Conservation (phyloP, 2,888 invertebrate genomes). For the Sinodicranocentrus sp. region DNA sequence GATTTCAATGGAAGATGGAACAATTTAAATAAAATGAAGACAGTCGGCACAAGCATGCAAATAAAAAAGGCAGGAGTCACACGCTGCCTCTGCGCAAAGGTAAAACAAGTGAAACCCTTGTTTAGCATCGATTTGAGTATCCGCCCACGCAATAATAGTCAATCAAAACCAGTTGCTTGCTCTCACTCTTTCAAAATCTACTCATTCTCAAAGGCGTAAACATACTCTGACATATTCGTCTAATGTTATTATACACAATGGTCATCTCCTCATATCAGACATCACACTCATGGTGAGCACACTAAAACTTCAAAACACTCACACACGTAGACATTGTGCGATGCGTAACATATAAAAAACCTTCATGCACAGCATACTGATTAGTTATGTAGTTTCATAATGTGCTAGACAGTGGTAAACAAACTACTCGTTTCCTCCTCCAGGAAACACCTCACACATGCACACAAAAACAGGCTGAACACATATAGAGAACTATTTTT, state of each 20-base stretch:
- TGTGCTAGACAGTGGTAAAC: not conserved
- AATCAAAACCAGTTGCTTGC: constrained; percentile 45
- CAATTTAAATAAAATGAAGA: constrained; percentile 24
- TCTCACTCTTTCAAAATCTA: constrained; percentile 9
- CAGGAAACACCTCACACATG: too few species aligned
- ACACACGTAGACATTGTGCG: not conserved
- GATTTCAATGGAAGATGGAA: not conserved
- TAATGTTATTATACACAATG: too few species aligned
- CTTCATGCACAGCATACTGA: constrained; percentile 59
- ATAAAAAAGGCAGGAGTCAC: constrained; percentile 31
- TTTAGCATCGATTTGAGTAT: constrained; percentile 49
- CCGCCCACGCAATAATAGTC: constrained; percentile 54
- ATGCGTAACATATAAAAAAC: constrained; percentile 7
- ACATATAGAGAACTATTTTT: too few species aligned
- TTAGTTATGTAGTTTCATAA: constrained; percentile 24
- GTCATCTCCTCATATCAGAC: constrained; percentile 19
- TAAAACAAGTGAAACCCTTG: constrained; percentile 23
- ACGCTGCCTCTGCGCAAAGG: constrained; percentile 7
- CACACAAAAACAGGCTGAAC: too few species aligned
- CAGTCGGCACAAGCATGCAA: constrained; percentile 37
- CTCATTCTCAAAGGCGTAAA: too few species aligned
- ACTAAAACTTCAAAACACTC: constrained; percentile 5
- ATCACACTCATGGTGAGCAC: not conserved
- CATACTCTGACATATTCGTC: too few species aligned
- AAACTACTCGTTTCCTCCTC: not conserved